Evolutionary conservation across 2,113 vertebrate species (phyloP), one percentile per base, ranked within the genome.

Genomic region (Megaceryle torquata): DNA sequence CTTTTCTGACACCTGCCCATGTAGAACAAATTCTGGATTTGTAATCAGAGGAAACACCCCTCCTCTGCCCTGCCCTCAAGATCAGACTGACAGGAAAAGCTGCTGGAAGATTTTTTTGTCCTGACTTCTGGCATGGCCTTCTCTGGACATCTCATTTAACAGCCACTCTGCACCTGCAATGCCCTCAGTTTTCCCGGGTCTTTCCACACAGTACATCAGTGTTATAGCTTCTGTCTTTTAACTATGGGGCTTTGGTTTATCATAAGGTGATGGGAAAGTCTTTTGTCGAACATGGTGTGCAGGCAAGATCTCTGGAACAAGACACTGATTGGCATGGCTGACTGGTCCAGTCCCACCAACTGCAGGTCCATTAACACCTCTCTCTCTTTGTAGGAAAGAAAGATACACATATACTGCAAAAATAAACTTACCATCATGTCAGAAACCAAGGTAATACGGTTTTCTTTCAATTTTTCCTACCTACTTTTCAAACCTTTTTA

Each of bases 171-270:
- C 12, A 54, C 61, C 61, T n/a, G n/a, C 68, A 86, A 17, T 6
- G 41, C 15, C 16, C 70, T 61, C n/a, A 6, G 28, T 39, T 86
- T 60, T 24, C 39, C n/a, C n/a, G 20, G 10, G 19, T 67, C 57
- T 70, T 28, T 46, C 48, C 48, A 89, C 2, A 2, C 28, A 25
- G 7, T 8, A 17, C 3, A 7, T 56, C 0, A 1, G 37, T 39
- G 19, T 18, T 63, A 19, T 71, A 25, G 41, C 43, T 60, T 86
- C 83, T 53, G 9, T 12, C 75, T 78, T 88, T 33, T n/a, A 95
- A 44, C 44, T 35, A 18, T 0, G 0, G 15, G 25, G 41, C 59
- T 75, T 78, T 11, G 28, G 43, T 75, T 82, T 82, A 56, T 46
- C 28, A 6, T 22, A 65, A 77, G 24, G 26, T 70, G 56, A 68